Evolutionary conservation across 2,113 vertebrate genomes (phyloP).

Genomic region (Dipodomys spectabilis): DNA sequence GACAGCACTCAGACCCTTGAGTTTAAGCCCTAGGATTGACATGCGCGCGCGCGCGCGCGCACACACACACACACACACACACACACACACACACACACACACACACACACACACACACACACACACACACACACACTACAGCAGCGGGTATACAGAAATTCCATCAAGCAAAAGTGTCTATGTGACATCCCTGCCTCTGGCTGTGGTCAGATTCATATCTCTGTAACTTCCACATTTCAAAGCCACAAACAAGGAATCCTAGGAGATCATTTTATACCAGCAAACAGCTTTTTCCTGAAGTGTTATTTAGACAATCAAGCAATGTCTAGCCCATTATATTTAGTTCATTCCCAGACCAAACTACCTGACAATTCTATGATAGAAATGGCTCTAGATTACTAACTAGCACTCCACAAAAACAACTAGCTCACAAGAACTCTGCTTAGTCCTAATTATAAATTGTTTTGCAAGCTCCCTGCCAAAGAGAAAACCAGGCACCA

Average conservation of each 20-base stretch:
- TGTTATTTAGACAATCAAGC: slow-evolving; percentile 13
- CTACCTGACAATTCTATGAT: neutral
- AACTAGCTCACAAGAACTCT: neutral
- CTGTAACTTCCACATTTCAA: neutral
- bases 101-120: no score
- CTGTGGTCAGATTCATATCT: slow-evolving; percentile 38
- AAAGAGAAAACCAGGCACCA: neutral
- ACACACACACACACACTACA: neutral
- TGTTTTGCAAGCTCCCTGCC: neutral
- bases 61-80: no score
- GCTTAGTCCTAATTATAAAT: neutral
- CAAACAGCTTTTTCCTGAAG: neutral
- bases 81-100: no score
- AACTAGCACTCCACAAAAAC: neutral
- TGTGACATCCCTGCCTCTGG: neutral
- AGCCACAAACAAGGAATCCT: slow-evolving; percentile 39
- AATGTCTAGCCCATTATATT: neutral
- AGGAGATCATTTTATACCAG: neutral
- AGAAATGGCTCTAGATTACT: slow-evolving; percentile 9
- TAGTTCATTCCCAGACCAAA: neutral
- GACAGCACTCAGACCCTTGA: no score
- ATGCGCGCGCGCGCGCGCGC: no score
- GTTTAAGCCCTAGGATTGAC: no score
- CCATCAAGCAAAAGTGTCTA: neutral
- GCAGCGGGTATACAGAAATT: neutral